These are phyloP conservation scores for Glaucomys volans DNA, from an alignment of 2,113 vertebrate genomes.

Conservation along the genomic window DNA sequence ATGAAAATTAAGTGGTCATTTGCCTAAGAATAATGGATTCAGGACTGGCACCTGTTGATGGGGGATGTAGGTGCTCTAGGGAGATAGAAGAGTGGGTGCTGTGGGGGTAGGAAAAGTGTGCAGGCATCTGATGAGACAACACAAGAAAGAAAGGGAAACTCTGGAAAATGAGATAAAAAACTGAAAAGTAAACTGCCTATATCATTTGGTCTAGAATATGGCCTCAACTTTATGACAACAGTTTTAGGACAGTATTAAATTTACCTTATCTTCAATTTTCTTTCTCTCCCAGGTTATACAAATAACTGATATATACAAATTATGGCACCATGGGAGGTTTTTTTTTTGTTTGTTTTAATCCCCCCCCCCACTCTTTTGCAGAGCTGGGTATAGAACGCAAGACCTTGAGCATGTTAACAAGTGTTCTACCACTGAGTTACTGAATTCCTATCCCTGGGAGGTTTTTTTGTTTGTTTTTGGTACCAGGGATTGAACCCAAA, in stretches of 20 bases:
- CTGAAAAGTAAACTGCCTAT: background rate
- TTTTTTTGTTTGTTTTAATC: too few relatives aligned
- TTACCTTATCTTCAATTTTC: slow-evolving; percentile 22
- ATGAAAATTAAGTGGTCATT: slow-evolving; percentile 12
- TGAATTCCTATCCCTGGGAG: background rate
- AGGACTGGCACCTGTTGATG: background rate
- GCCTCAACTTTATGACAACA: background rate
- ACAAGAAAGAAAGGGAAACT: background rate
- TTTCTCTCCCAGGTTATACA: background rate
- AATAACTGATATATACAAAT: slow-evolving; percentile 8
- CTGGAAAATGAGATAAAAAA: slow-evolving; percentile 15
- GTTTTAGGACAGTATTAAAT: background rate
- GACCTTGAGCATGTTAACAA: background rate
- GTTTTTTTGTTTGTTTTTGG: too few relatives aligned
- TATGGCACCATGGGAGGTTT: background rate
- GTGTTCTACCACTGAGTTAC: background rate
- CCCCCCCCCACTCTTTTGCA: too few relatives aligned
- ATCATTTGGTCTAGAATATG: background rate
- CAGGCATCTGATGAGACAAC: background rate
- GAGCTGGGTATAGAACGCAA: background rate
- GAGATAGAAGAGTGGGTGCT: background rate
- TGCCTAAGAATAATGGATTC: background rate
- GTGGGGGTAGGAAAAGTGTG: background rate
- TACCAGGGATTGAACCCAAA: too few relatives aligned
- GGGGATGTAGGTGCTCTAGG: background rate